Base-by-base conservation (phyloP, 2,888 invertebrate genomes). In the Pecten maximus region DNA sequence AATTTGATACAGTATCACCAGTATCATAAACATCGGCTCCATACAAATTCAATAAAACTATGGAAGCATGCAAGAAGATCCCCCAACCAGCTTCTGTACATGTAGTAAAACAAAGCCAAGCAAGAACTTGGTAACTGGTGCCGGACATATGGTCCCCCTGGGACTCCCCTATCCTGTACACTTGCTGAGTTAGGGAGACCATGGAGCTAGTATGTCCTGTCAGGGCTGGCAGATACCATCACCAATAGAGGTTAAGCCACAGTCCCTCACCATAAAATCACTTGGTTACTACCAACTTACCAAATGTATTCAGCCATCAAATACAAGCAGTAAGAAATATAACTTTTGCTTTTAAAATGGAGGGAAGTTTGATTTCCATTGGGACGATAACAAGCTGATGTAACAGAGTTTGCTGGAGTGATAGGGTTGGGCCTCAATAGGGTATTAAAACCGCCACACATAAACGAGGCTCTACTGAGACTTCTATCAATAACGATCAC, bases 41-140 rank as follows among this genome's bases (percentile, higher is more conserved):
- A 74, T 74, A 74, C 74, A 74, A 74, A 74, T 74, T 74, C 74
- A 74, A 74, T 74, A 74, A 74, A 74, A 74, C 74, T 74, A 74
- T 74, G 35, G 74, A 74, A 74, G 74, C 74, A 74, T 74, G 74
- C 74, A 74, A 74, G 74, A 74, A 74, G 74, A 74, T 74, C 35
- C 35, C 74, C 35, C 35, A 10, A 74, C 35, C 74, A 74, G 74
- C 74, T 10, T 35, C 74, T 35, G 74, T 35, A 35, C 10, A 74
- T 35, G 74, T 35, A 74, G 74, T 74, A 74, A 74, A 74, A 74
- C 74, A 74, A 74, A 74, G 4, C 28, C 28, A 10, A 74, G 10
- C 74, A 60, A n/a, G 60, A 60, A n/a, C 23, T 23, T 74, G 28
- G 74, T 74, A 74, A 74, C 74, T 74, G 74, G 10, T 35, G 74